Conservation (phyloP, 2,113 vertebrate genomes). For the Chionis minor region DNA sequence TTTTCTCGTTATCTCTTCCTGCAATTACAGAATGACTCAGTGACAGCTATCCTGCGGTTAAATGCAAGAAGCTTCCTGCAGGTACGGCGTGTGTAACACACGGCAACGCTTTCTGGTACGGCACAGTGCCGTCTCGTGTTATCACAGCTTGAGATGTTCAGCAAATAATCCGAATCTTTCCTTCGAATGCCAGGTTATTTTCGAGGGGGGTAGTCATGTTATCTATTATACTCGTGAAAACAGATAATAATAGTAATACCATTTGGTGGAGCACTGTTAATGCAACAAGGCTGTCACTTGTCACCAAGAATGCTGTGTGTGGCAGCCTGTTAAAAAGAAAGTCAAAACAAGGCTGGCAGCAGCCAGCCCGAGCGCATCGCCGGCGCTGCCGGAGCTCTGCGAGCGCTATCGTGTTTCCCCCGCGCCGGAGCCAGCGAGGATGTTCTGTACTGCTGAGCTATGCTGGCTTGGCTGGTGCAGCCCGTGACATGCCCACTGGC, state of each 20-base stretch:
- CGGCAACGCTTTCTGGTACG: not conserved
- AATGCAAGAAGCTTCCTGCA: not conserved
- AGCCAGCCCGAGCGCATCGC: not conserved
- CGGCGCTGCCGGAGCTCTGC: not conserved
- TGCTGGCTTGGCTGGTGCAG: not conserved
- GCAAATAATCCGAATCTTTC: not conserved
- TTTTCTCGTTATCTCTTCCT: slow-evolving; percentile 12
- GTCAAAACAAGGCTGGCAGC: not conserved
- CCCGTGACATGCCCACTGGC: fast-evolving
- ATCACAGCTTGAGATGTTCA: slow-evolving; percentile 4
- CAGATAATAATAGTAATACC: slow-evolving; percentile 13
- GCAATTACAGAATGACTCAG: not conserved
- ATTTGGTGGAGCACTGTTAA: not conserved
- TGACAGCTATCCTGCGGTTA: not conserved
- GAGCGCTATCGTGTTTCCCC: not conserved
- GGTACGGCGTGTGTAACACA: not conserved
- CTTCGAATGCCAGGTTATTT: not conserved
- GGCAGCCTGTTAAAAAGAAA: not conserved
- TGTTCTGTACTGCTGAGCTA: not conserved
- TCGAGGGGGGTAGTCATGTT: not conserved
- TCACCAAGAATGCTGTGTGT: not conserved
- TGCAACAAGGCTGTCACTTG: not conserved
- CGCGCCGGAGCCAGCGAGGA: fast-evolving
- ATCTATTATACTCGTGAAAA: not conserved
- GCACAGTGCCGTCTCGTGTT: not conserved